Evolutionary conservation across 1,140 invertebrate genomes (phyloP), one percentile per base, ranked within the genome.

Genomic region (Ceratoteleas bidentatus): DNA sequence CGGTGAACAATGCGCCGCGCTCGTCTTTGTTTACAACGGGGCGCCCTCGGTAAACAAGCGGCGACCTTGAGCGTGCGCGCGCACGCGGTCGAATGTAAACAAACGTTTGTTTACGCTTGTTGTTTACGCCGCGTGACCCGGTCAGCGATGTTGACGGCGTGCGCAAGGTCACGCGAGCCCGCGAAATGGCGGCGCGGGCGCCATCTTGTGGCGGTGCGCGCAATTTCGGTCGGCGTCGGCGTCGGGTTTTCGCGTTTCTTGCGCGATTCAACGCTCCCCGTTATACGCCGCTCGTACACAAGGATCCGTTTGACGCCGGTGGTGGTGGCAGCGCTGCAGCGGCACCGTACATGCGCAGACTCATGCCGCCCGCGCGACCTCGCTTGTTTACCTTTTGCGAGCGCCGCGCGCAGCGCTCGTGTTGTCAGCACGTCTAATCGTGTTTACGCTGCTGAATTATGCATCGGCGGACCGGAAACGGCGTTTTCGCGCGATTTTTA

Each of bases 341-440:
- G 54, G 14, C 58, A 16, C 10, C 33, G 32, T 52, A 14, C 47
- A 62, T 57, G 47, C 57, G 56, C 57, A 57, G 60, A 62, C 75
- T 61, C 65, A 32, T 15, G 40, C 58, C 11, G 15, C 57, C 40
- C 10, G 15, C 33, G 47, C 68, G 14, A 13, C 13, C 60, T 34
- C 66, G 60, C 66, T 69, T 77, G 74, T 77, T 77, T 77, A 77
- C 74, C 57, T 77, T 77, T 64, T 76, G 64, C 64, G 43, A 69
- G 24, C 34, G 73, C 57, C 34, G 11, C 73, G 66, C 57, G 50
- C 40, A 50, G 43, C 70, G 34, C 38, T 34, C 10, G 57, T 75
- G 58, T 66, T 45, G 73, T 62, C 57, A 11, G 49, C 56, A 33
- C 15, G 52, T 9, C 32, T 62, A 54, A 76, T 68, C 64, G 64